phyloP scores from a whole-genome alignment of 2,888 invertebrate genomes.

The Stenodera caucasica region DNA sequence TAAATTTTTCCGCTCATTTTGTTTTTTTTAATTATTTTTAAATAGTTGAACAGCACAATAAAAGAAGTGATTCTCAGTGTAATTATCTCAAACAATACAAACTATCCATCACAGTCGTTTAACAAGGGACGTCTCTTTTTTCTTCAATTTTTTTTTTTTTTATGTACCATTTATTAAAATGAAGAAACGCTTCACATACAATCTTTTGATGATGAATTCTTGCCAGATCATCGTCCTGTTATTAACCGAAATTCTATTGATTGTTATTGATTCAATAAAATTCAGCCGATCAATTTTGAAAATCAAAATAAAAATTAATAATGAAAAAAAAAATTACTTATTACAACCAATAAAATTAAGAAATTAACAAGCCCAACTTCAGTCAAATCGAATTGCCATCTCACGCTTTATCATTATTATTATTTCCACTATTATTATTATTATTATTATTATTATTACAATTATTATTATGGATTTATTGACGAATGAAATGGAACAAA shows the following conservation, averaged over 20 bases:
- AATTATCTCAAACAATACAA: background rate
- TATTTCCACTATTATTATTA: background rate
- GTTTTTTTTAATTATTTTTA: too few species aligned
- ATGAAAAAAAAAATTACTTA: too few species aligned
- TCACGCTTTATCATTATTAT: background rate
- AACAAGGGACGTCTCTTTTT: background rate
- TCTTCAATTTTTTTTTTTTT: background rate
- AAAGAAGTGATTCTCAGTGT: background rate
- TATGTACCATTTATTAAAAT: background rate
- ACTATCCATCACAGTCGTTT: background rate
- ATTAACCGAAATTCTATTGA: conserved; percentile 5
- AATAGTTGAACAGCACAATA: too few species aligned
- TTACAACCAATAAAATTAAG: background rate
- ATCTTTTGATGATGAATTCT: background rate
- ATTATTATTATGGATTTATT: background rate
- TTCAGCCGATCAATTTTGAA: background rate
- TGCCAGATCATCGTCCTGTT: conserved; percentile 1
- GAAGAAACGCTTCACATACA: background rate
- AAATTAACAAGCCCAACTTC: background rate
- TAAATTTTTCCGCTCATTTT: too few species aligned
- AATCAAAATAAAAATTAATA: too few species aligned
- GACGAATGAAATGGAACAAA: too few species aligned
- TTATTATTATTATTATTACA: background rate
- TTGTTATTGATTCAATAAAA: conserved; percentile 2
- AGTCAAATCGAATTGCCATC: background rate